A percentile compares a stretch with the other conserved stretches of the same genome.
Evolutionary conservation across 53 echinoderm and acorn worm species (phyloP).

Genomic region (Temnopleurus reevesii): DNA sequence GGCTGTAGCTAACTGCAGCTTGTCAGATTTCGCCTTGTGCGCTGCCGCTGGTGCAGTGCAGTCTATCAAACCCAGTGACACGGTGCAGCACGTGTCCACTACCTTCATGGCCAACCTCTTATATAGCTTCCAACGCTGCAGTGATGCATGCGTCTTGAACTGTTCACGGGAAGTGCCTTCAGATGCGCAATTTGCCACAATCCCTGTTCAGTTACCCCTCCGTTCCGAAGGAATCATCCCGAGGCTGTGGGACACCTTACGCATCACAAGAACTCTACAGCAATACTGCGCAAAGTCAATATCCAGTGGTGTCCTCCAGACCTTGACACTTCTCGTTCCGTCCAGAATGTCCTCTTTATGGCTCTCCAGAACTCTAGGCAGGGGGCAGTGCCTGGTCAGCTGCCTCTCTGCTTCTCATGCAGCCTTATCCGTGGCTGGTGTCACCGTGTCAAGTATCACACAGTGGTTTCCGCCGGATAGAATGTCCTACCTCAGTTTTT

Average conservation of each 20-base stretch:
- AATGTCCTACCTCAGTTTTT: background rate
- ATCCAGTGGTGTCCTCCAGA: constrained; percentile 11
- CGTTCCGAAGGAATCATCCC: constrained; percentile 37
- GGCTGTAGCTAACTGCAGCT: constrained; percentile 13
- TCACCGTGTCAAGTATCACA: background rate
- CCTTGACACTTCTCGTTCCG: background rate
- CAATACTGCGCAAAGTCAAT: constrained; percentile 40
- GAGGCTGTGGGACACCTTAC: constrained; percentile 34
- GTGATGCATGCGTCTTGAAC: constrained; percentile 1
- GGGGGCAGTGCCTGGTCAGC: constrained; percentile 27
- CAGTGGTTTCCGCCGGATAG: constrained; percentile 41
- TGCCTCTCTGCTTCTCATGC: background rate
- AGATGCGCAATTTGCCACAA: constrained; percentile 7
- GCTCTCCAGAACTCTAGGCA: constrained; percentile 13
- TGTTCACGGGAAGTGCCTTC: constrained; percentile 31
- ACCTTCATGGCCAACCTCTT: background rate
- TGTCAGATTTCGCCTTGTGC: constrained; percentile 32
- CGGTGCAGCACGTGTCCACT: background rate
- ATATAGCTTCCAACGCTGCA: constrained; percentile 28
- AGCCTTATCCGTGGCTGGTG: background rate
- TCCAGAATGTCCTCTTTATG: background rate
- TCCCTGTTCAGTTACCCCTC: constrained; percentile 31
- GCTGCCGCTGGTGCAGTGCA: constrained; percentile 23
- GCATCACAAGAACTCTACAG: constrained; percentile 18
- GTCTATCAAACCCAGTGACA: background rate